Conservation (phyloP, 2,113 vertebrate genomes). For the Trachemys scripta region DNA sequence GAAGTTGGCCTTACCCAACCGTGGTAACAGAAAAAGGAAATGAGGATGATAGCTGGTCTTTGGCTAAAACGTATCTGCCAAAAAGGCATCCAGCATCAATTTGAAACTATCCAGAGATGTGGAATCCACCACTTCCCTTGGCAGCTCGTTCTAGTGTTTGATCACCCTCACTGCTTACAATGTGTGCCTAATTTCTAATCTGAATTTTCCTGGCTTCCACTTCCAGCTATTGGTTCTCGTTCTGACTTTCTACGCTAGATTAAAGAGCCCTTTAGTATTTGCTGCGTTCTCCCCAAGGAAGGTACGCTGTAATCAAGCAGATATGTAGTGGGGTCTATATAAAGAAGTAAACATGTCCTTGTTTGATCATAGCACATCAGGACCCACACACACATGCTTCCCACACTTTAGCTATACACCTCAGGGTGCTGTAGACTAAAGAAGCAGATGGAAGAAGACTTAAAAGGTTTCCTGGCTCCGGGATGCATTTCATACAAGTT, state of each 20-base stretch:
- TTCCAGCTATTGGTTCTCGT: background rate
- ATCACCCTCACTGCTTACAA: background rate
- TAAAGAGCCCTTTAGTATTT: background rate
- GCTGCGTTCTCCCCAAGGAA: background rate
- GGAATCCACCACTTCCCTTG: background rate
- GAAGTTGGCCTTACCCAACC: no score
- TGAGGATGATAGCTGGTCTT: no score
- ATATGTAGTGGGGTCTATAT: no score
- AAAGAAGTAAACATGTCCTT: background rate
- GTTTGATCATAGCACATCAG: background rate
- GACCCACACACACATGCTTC: background rate
- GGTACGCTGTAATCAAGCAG: background rate
- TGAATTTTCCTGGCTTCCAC: background rate
- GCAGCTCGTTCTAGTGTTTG: background rate
- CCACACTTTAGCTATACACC: background rate
- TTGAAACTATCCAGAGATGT: background rate
- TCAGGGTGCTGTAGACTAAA: background rate
- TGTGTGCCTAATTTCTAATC: background rate
- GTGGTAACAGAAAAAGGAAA: no score
- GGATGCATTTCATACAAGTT: background rate
- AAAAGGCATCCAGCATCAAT: background rate
- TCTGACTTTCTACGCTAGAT: background rate
- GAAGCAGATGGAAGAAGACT: background rate
- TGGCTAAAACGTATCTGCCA: no score
- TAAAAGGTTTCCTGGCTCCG: background rate